Base-by-base conservation (phyloP, 35 echinoderm and acorn worm genomes). In the Strongylocentrotus purpuratus region DNA sequence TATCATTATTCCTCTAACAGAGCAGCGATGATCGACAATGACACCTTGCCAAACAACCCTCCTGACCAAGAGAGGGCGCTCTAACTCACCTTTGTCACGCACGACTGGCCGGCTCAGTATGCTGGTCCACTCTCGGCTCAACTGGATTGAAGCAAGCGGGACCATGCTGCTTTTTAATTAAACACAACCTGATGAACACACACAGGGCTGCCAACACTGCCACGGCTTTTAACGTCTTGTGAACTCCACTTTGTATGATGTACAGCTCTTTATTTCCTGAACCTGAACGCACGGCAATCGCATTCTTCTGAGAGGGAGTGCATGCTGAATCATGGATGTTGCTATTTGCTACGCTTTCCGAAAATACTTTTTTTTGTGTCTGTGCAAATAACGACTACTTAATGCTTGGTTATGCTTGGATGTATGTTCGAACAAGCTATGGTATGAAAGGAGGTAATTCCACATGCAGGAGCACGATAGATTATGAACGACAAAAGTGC, bases 11-110 rank as follows among this genome's bases (percentile, higher is more conserved):
- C 89, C 89, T 52, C 35, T 92, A 12, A 93, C 91, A 93, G 91
- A 93, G 91, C 48, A 93, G 91, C 46, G 91, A 93, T 32, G 91
- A 93, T 45, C 45, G 91, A 93, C 91, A 93, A 50, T 93, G 91
- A 93, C 91, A 93, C 91, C 91, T 93, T 93, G 91, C 91, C 91
- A 93, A 93, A 58, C 91, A 93, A 47, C 91, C 48, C 91, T 89
- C 87, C 33, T 89, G 45, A 89, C 9, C 65, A 78, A 78, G 65
- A 22, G 65, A 78, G 65, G 65, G 65, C 22, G 22, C 28, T 78
- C 52, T 78, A 10, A 55, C 50, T 55, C 50, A 55, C 50, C 65
- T 28, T 78, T 8, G 20, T 28, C 28, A 22, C 4, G 28, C 18
- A 78, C 25, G 3, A 78, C 65, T 78, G 65, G 65, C 65, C 65